These are phyloP conservation scores for Argyra leucocephala DNA, from an alignment of 2,888 invertebrate species.

Conservation along the genomic window DNA sequence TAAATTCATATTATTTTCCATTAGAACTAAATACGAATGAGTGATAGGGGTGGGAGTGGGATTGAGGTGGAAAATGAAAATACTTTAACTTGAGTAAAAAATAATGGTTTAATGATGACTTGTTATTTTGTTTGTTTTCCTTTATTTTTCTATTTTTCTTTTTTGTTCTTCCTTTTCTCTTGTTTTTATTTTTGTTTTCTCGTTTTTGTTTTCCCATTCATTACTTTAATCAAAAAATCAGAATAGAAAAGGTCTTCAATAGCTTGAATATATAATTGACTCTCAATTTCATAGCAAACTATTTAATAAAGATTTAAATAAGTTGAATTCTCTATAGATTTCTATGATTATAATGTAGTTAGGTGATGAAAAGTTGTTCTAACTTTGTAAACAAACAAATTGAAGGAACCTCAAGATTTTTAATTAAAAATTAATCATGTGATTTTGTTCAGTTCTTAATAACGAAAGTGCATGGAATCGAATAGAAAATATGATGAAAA, in stretches of 20 bases:
- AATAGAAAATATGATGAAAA: too few species aligned
- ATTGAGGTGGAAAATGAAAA: background rate
- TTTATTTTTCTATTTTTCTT: background rate
- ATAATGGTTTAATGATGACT: background rate
- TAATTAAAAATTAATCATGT: too few species aligned
- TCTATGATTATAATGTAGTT: too few species aligned
- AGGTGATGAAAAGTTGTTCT: too few species aligned
- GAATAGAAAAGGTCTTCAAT: constrained; percentile 10
- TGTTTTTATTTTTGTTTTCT: background rate
- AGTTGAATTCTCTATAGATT: too few species aligned
- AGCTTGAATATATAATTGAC: too few species aligned
- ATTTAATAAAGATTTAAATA: too few species aligned
- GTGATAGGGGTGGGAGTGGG: background rate
- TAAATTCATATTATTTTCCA: background rate
- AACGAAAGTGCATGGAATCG: too few species aligned
- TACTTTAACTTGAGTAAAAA: background rate
- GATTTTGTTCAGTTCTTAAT: too few species aligned
- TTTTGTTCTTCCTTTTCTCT: background rate
- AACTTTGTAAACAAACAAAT: too few species aligned
- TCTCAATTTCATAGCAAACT: too few species aligned
- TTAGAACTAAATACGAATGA: background rate
- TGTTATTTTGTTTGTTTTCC: background rate
- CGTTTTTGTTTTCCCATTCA: background rate
- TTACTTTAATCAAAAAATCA: background rate
- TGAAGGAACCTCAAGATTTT: too few species aligned